A percentile compares a stretch with the other conserved stretches of the same genome.
These are phyloP conservation scores for Cebidichthys violaceus DNA, from an alignment of 2,113 vertebrate species.

Conservation along the genomic window DNA sequence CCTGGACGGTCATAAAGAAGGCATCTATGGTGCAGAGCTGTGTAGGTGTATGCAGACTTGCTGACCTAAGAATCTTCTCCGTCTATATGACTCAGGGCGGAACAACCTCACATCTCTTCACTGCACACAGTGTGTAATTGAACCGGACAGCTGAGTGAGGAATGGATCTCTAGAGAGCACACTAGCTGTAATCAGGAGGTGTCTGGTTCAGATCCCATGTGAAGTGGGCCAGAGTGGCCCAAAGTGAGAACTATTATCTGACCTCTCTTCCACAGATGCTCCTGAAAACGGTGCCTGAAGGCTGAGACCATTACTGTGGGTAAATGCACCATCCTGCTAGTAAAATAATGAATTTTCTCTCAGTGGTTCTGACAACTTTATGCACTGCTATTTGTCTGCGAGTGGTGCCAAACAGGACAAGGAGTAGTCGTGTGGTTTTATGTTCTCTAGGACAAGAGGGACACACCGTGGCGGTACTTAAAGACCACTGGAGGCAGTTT, in stretches of 20 bases:
- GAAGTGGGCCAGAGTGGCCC: slow-evolving; percentile 46
- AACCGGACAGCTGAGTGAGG: slow-evolving; percentile 55
- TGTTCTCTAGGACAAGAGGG: slow-evolving; percentile 45
- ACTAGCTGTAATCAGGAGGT: slow-evolving; percentile 57
- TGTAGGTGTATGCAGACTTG: slow-evolving; percentile 2
- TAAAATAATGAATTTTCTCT: slow-evolving; percentile 50
- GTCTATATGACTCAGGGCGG: slow-evolving; percentile 43
- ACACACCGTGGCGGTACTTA: slow-evolving; percentile 25
- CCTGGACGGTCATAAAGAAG: neutral
- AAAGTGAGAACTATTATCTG: slow-evolving; percentile 57
- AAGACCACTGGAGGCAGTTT: slow-evolving; percentile 42
- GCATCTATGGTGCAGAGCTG: neutral
- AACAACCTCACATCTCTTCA: slow-evolving; percentile 37
- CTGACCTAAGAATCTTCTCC: slow-evolving; percentile 18
- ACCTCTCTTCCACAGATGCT: slow-evolving; percentile 37
- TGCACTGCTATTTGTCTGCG: slow-evolving; percentile 39
- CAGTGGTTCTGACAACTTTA: slow-evolving; percentile 27
- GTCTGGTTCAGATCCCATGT: slow-evolving; percentile 58
- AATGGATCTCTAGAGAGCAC: slow-evolving; percentile 43
- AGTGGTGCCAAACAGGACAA: slow-evolving; percentile 27
- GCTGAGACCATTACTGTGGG: slow-evolving; percentile 28
- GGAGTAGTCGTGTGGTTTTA: slow-evolving; percentile 27
- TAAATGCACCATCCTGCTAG: slow-evolving; percentile 42
- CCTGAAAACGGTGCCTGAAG: slow-evolving; percentile 39
- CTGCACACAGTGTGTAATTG: slow-evolving; percentile 42